phyloP scores from a whole-genome alignment of 1,140 invertebrate genomes.

The Triops longicaudatus region DNA sequence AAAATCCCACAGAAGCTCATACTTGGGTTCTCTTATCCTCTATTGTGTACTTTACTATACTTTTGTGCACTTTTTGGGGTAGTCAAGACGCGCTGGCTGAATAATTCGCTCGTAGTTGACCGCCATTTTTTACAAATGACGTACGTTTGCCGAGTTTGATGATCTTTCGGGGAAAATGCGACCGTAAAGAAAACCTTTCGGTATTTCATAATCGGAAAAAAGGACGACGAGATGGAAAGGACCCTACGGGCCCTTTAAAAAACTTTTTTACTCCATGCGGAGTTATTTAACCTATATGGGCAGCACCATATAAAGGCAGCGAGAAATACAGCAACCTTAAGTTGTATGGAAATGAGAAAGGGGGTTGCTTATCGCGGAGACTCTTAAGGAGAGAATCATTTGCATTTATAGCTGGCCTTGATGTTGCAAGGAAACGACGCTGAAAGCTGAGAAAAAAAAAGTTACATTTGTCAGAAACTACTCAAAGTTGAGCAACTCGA shows the following conservation, averaged over 20 bases:
- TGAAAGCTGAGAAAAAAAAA: slow-evolving; percentile 7
- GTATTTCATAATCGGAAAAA: not conserved
- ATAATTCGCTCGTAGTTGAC: no score
- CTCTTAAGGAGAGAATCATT: slow-evolving; percentile 12
- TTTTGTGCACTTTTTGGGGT: no score
- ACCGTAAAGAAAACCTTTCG: no score
- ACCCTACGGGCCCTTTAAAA: not conserved
- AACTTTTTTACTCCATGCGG: not conserved
- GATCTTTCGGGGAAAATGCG: no score
- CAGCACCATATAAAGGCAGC: slow-evolving; percentile 3
- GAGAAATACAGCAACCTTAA: slow-evolving; percentile 2
- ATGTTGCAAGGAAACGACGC: slow-evolving; percentile 2
- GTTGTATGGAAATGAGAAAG: slow-evolving; percentile 3
- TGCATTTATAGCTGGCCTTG: slow-evolving; percentile 14
- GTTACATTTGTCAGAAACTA: not conserved
- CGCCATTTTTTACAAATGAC: no score
- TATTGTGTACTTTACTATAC: not conserved
- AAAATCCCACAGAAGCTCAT: not conserved
- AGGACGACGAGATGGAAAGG: not conserved
- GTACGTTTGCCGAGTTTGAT: no score
- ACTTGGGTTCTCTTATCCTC: not conserved
- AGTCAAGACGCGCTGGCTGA: no score
- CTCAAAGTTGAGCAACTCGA: not conserved
- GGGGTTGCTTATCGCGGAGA: not conserved
- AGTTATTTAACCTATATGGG: slow-evolving; percentile 15